Conservation (phyloP, 2,888 invertebrate genomes). For the Ophonus ardosiacus region DNA sequence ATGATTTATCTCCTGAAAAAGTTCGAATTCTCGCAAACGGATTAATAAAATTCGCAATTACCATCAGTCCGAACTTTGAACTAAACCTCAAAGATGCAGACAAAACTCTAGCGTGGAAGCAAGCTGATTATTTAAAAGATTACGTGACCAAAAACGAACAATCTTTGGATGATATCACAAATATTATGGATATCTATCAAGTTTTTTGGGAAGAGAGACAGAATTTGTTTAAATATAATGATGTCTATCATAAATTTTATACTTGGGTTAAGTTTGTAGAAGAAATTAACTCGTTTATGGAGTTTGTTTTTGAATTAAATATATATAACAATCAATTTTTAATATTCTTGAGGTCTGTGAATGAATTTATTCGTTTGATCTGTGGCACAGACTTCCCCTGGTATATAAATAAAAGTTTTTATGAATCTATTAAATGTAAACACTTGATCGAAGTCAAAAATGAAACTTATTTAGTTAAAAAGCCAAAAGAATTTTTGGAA, state of each 20-base stretch:
- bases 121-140: constrained; percentile 15
- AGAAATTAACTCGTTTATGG: not conserved
- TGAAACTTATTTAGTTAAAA: constrained; percentile 6
- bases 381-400: constrained; percentile 11
- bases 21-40: constrained; percentile 2
- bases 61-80: constrained; percentile 9
- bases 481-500: constrained; percentile 1
- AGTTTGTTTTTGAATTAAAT: not conserved
- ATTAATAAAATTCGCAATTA: constrained; percentile 12
- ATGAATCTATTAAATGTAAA: not conserved
- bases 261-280: not conserved
- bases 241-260: too few species aligned
- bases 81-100: not conserved
- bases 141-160: not conserved
- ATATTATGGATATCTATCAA: constrained; percentile 24
- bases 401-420: not conserved
- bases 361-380: constrained; percentile 11
- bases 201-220: constrained; percentile 18
- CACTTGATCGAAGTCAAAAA: not conserved
- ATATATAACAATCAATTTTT: constrained; percentile 3
- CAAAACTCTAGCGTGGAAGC: not conserved
- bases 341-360: constrained; percentile 13
- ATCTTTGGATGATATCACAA: constrained; percentile 2
- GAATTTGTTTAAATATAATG: not conserved
- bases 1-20: not conserved